phyloP scores from a whole-genome alignment of 1,140 invertebrate species.

The Cecropterus lyciades region DNA sequence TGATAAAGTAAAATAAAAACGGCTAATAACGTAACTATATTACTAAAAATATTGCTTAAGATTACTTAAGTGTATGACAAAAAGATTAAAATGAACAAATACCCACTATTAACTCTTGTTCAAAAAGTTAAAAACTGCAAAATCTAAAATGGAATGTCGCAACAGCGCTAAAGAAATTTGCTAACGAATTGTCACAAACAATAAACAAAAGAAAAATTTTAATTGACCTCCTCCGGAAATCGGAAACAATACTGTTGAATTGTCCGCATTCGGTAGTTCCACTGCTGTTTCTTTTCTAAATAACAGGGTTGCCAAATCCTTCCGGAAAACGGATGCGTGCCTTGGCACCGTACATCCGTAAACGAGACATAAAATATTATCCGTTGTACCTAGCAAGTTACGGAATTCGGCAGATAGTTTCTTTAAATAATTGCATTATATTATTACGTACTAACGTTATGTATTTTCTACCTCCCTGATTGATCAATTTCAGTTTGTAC shows the following conservation, averaged over 20 bases:
- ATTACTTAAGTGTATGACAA: no score
- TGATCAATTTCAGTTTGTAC: no score
- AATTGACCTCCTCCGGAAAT: constrained; percentile 52
- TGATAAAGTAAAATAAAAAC: no score
- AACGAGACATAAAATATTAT: not conserved
- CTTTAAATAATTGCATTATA: no score
- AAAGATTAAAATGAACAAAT: not conserved
- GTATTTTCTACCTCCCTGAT: no score
- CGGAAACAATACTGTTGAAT: constrained; percentile 47
- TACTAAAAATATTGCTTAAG: no score
- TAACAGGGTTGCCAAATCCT: constrained; percentile 14
- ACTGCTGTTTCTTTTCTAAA: constrained; percentile 35
- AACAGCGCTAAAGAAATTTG: constrained; percentile 19
- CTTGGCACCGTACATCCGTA: not conserved
- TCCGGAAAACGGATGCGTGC: not conserved
- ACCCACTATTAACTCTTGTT: not conserved
- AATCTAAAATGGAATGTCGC: constrained; percentile 3
- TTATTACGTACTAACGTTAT: no score
- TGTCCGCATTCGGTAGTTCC: constrained; percentile 43
- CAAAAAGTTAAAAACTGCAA: not conserved
- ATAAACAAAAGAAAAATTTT: constrained; percentile 51
- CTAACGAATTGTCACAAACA: constrained; percentile 30
- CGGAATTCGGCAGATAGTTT: no score
- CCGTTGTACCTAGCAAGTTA: no score
- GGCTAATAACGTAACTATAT: no score